Evolutionary conservation across 2,888 invertebrate genomes (phyloP).

Genomic region (Alloscopus bannaensis): DNA sequence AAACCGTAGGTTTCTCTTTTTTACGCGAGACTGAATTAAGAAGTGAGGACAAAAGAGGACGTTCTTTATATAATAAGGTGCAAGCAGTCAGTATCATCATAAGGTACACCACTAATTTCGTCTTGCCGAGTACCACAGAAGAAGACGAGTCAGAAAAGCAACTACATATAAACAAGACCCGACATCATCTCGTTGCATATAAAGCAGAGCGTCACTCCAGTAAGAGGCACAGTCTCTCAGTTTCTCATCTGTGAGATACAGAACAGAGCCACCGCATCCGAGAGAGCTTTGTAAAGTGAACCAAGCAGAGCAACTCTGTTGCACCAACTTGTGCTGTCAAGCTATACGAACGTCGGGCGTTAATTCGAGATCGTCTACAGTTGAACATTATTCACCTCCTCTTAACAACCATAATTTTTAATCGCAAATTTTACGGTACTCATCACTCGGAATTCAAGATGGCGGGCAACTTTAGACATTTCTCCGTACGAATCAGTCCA

Average conservation of each 20-base stretch:
- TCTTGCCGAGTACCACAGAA: slow-evolving; percentile 29
- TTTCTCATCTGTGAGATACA: slow-evolving; percentile 64
- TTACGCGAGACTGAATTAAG: neutral
- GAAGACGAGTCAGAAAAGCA: slow-evolving; percentile 14
- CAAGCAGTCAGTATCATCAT: slow-evolving; percentile 41
- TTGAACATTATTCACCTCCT: slow-evolving; percentile 8
- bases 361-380: too few relatives aligned
- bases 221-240: slow-evolving; percentile 56
- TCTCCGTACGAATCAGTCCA: neutral
- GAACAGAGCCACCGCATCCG: slow-evolving; percentile 48
- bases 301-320: slow-evolving; percentile 32
- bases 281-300: slow-evolving; percentile 13
- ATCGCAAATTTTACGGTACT: too few relatives aligned
- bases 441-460: slow-evolving; percentile 2
- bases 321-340: slow-evolving; percentile 26
- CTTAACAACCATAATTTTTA: slow-evolving; percentile 1
- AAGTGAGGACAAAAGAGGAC: too few relatives aligned
- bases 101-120: slow-evolving; percentile 36
- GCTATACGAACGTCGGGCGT: slow-evolving; percentile 19
- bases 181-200: slow-evolving; percentile 56
- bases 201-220: slow-evolving; percentile 62
- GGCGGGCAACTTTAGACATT: neutral
- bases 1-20: neutral
- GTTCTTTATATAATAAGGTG: too few relatives aligned
- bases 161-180: slow-evolving; percentile 15